Evolutionary conservation across 2,113 vertebrate species (phyloP).

Genomic region (Atrichornis clamosus): DNA sequence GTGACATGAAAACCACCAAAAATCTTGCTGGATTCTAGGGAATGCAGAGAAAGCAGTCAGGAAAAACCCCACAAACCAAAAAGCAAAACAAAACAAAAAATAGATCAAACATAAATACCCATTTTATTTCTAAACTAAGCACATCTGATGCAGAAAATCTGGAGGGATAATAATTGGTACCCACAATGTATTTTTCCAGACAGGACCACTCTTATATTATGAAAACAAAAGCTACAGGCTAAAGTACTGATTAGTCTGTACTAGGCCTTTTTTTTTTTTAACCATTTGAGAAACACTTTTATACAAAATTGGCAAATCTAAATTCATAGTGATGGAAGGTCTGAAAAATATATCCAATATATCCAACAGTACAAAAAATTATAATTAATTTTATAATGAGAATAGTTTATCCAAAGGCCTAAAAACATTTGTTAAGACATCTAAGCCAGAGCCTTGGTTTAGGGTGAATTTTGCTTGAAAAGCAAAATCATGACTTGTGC

Average conservation of each 20-base stretch:
- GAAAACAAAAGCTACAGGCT: neutral
- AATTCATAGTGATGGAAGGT: neutral
- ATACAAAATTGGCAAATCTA: neutral
- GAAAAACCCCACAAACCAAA: rapidly evolving
- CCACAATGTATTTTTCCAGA: neutral
- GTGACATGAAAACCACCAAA: neutral
- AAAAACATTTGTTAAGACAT: neutral
- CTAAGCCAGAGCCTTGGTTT: neutral
- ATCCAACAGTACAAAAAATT: neutral
- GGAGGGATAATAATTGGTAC: neutral
- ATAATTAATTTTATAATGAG: neutral
- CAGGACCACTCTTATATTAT: neutral
- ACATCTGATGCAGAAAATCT: neutral
- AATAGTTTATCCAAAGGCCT: neutral
- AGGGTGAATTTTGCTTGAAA: neutral
- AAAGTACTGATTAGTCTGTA: neutral
- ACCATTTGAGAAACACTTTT: neutral
- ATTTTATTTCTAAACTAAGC: neutral
- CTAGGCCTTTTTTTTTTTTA: neutral
- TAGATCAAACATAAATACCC: rapidly evolving
- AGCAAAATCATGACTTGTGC: neutral
- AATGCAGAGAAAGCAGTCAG: neutral
- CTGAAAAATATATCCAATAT: neutral
- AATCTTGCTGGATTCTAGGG: neutral
- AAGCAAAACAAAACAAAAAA: neutral